These are phyloP conservation scores for Pogonomyrmex barbatus DNA, from an alignment of 1,140 invertebrate species.

Conservation along the genomic window DNA sequence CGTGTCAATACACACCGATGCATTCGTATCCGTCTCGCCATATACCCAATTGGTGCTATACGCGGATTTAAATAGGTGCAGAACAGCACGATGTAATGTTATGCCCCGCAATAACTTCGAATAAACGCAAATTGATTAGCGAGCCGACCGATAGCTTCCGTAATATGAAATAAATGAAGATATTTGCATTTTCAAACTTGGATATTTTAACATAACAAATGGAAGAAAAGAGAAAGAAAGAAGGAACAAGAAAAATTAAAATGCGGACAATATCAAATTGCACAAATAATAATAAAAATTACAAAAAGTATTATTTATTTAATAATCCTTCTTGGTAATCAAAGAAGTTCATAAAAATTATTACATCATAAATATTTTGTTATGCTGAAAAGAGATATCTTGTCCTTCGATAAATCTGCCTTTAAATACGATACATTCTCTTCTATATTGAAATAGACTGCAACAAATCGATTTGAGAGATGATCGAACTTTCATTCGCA, in stretches of 20 bases:
- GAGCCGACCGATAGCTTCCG: not conserved
- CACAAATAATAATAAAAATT: not conserved
- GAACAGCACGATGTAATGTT: conserved; percentile 1
- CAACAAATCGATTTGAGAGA: conserved; percentile 3
- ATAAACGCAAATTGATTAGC: conserved; percentile 22
- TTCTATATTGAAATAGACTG: not conserved
- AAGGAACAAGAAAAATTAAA: not conserved
- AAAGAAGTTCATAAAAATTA: not conserved
- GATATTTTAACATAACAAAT: not conserved
- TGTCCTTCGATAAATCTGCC: not conserved
- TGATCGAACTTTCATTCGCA: not conserved
- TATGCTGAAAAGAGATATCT: not conserved
- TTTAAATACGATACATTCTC: not conserved
- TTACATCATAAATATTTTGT: not conserved
- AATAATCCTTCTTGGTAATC: not conserved
- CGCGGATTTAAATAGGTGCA: conserved; percentile 45
- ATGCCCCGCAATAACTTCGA: not conserved
- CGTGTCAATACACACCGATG: conserved; percentile 36
- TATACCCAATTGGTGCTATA: not conserved
- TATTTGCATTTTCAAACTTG: not conserved
- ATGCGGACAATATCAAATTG: not conserved
- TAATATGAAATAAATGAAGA: not conserved
- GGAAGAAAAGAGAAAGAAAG: not conserved
- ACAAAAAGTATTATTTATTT: not conserved
- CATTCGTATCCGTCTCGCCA: conserved; percentile 36